A percentile compares a stretch with the other conserved stretches of the same genome.
phyloP scores from a whole-genome alignment of 2,113 vertebrate species.

The Eira barbara region DNA sequence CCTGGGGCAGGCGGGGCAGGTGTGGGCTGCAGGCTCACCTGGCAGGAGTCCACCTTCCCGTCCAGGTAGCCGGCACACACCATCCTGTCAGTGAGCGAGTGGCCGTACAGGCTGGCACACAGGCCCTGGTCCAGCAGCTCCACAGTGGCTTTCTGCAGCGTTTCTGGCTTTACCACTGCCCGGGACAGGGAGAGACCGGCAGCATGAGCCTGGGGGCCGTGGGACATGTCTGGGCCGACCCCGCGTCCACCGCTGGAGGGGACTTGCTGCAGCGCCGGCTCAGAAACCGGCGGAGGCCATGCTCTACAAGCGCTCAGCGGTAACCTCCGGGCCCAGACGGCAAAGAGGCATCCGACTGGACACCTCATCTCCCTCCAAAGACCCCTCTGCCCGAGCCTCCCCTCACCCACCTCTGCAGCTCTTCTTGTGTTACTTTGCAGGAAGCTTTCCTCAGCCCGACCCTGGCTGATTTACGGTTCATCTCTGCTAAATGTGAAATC shows the following conservation, averaged over 20 bases:
- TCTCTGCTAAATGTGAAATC: not conserved
- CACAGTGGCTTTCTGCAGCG: slow-evolving; percentile 94
- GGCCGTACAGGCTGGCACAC: slow-evolving; percentile 89
- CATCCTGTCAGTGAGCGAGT: slow-evolving; percentile 90
- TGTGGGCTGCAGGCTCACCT: slow-evolving; percentile 81
- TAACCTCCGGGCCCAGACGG: rapidly evolving
- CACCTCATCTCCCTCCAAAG: not conserved
- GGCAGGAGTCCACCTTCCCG: slow-evolving; percentile 95
- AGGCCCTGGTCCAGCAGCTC: slow-evolving; percentile 91
- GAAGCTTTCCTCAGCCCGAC: not conserved
- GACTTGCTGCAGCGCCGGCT: not conserved
- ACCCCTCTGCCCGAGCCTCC: not conserved
- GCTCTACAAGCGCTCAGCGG: rapidly evolving
- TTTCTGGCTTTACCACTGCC: slow-evolving; percentile 85
- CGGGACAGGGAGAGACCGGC: rapidly evolving
- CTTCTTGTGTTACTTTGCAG: not conserved
- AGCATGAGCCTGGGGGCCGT: not conserved
- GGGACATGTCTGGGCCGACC: rapidly evolving
- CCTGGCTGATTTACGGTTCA: not conserved
- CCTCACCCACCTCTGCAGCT: rapidly evolving
- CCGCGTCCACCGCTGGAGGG: not conserved
- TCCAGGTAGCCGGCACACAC: slow-evolving; percentile 96
- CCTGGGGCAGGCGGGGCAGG: not conserved
- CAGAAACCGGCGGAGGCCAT: not conserved
- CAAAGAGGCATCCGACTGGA: not conserved